phyloP scores from a whole-genome alignment of 2,888 invertebrate genomes.

The Iphiclides podalirius region DNA sequence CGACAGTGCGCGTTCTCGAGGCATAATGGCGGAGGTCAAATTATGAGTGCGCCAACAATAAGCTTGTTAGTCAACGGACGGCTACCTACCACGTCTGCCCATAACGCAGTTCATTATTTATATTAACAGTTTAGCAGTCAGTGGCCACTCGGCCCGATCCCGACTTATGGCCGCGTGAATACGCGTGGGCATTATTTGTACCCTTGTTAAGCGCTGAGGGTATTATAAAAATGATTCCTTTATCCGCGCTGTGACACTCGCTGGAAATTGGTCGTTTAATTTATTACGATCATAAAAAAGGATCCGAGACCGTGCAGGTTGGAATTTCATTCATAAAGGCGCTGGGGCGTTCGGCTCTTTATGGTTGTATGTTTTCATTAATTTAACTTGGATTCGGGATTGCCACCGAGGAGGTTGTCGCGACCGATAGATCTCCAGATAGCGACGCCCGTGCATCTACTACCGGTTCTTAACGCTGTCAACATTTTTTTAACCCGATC shows the following conservation, averaged over 20 bases:
- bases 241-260: constrained; percentile 77
- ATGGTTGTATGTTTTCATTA: constrained; percentile 79
- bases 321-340: constrained; percentile 81
- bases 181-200: constrained; percentile 79
- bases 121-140: constrained; percentile 80
- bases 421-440: constrained; percentile 55
- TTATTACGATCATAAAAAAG: constrained; percentile 78
- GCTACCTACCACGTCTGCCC: constrained; percentile 67
- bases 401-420: too few species aligned
- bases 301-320: constrained; percentile 71
- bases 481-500: constrained; percentile 11
- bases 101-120: constrained; percentile 80
- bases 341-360: constrained; percentile 79
- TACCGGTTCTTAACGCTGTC: constrained; percentile 45
- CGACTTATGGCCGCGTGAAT: constrained; percentile 76
- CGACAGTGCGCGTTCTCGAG: constrained; percentile 20
- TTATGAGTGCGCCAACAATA: constrained; percentile 62
- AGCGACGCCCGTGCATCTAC: constrained; percentile 56
- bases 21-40: constrained; percentile 36
- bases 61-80: constrained; percentile 72
- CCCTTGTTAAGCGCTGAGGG: constrained; percentile 78
- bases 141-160: constrained; percentile 65
- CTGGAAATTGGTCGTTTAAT: constrained; percentile 77
- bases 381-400: constrained; percentile 68
- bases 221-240: constrained; percentile 80